Evolutionary conservation across 2,888 invertebrate genomes (phyloP).

Genomic region (Eristalis pertinax): DNA sequence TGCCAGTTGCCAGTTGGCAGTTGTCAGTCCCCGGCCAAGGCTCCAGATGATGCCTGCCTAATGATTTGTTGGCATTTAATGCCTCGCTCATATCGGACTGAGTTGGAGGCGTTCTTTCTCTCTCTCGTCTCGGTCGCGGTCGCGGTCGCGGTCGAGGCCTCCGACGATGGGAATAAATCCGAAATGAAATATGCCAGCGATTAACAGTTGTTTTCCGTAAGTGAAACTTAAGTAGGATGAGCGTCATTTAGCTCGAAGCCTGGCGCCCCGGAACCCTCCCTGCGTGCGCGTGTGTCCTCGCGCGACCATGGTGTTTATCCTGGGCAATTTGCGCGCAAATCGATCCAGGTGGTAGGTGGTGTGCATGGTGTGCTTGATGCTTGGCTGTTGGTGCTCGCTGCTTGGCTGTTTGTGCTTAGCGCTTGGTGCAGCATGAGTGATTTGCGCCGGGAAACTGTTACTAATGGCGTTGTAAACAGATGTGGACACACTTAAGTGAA

Average conservation of each 20-base stretch:
- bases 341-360: constrained; percentile 64
- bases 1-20: not conserved
- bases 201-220: constrained; percentile 72
- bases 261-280: constrained; percentile 18
- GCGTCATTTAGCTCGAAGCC: constrained; percentile 66
- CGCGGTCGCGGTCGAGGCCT: not conserved
- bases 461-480: constrained; percentile 71
- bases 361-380: not conserved
- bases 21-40: not conserved
- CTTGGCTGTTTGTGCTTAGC: not conserved
- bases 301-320: constrained; percentile 54
- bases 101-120: constrained; percentile 69
- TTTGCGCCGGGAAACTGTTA: constrained; percentile 55
- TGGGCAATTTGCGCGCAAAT: constrained; percentile 66
- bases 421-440: constrained; percentile 45
- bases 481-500: constrained; percentile 65
- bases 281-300: not conserved
- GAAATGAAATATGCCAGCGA: constrained; percentile 71
- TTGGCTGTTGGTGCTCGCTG: constrained; percentile 23
- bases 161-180: constrained; percentile 56
- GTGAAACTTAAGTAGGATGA: constrained; percentile 73
- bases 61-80: constrained; percentile 72
- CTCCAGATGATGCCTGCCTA: constrained; percentile 63
- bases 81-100: constrained; percentile 55
- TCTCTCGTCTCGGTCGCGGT: not conserved